Evolutionary conservation across 2,113 vertebrate genomes (phyloP), one percentile per base, ranked within the genome.

Genomic region (Isichthys henryi): DNA sequence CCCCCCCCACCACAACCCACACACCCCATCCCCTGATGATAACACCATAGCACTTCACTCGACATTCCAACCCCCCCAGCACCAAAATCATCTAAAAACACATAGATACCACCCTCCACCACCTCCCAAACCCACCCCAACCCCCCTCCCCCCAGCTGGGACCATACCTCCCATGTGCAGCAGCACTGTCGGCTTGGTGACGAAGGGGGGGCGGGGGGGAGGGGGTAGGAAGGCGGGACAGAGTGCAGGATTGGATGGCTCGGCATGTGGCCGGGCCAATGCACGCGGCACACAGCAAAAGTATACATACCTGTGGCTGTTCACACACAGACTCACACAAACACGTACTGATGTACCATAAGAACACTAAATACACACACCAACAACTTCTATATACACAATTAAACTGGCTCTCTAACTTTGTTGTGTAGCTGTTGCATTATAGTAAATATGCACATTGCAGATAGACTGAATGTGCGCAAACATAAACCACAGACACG

Each of bases 401-500:
- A 39, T 87, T 3, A 87, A 35, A 53, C n/a, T 5, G 46, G 5
- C 27, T 56, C n/a, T 15, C 17, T 50, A 48, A 52, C 49, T 87
- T 35, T 84, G 77, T 45, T 86, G 48, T 87, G 23, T 86, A 84
- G 39, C 45, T 84, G 43, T 48, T 52, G n/a, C 85, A 35, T 23
- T 86, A 53, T 87, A 35, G 23, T 31, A 87, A 50, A 35, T 49
- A 87, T 87, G 31, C 49, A 87, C 85, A 87, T 84, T 84, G 80
- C 80, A 48, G 39, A 48, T 46, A 84, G 7, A 84, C 80, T 84
- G 39, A 84, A 84, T 84, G 45, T 84, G 45, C 43, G 48, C 80
- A 23, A 45, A 84, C 45, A n/a, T 7, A 77, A 77, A 77, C 70
- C 70, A 86, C 84, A 92, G 62, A 90, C 53, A 82, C 87, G 46